Evolutionary conservation across 2,113 vertebrate species (phyloP).

Genomic region (Lophotis ruficrista): DNA sequence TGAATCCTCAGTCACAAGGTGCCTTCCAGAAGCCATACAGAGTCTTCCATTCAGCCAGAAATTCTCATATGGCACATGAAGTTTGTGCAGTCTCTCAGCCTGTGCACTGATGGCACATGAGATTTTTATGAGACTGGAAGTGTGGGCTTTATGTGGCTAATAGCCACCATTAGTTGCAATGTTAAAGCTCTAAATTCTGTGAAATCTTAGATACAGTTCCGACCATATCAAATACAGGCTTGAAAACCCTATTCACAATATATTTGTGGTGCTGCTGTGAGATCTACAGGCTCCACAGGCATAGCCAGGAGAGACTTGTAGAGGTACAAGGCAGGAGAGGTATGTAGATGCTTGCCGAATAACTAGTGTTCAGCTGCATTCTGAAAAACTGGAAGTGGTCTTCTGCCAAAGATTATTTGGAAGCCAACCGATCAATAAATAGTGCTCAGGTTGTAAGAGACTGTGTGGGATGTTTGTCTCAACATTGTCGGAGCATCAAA

Average conservation of each 20-base stretch:
- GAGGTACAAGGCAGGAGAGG: no score
- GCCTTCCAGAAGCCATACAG: not conserved
- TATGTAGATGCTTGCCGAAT: not conserved
- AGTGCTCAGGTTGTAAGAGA: not conserved
- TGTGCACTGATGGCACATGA: not conserved
- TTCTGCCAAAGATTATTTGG: slow-evolving; percentile 5
- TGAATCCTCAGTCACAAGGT: not conserved
- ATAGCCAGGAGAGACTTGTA: not conserved
- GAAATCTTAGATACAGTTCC: not conserved
- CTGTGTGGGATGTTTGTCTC: no score
- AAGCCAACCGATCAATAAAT: not conserved
- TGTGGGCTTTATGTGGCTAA: accelerated
- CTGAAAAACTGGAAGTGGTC: not conserved
- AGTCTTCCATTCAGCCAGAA: not conserved
- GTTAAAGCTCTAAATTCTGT: not conserved
- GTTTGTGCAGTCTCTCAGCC: not conserved
- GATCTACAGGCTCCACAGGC: not conserved
- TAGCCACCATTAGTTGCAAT: not conserved
- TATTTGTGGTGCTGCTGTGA: not conserved
- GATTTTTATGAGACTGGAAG: not conserved
- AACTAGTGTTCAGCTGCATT: not conserved
- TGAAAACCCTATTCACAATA: not conserved
- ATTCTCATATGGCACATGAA: not conserved
- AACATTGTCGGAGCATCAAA: no score
- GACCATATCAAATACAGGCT: not conserved